Evolutionary conservation across 2,797 vertebrate species (phyloP), one percentile per base, ranked within the genome.

Genomic region (Paramormyrops hopkinsi): DNA sequence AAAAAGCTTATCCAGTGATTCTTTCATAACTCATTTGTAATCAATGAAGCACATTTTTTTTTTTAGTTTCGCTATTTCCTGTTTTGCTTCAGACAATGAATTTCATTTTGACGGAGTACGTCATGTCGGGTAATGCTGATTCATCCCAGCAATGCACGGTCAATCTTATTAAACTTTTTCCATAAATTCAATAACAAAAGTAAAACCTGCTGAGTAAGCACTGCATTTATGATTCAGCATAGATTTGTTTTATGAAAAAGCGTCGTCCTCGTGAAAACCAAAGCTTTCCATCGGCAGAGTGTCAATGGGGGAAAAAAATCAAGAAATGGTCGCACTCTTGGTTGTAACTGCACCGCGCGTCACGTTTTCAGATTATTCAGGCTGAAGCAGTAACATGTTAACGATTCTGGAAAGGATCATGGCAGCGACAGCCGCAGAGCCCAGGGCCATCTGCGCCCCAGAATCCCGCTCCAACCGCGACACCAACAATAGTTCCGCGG

Each of bases 231-330:
- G 65, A 69, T 89, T 86, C 48, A 73, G 90, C 90, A 90, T 87
- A 76, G 87, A 89, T 73, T 44, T 91, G 87, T 92, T 92, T 92
- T 88, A 91, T 91, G 62, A 89, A 73, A 83, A 86, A 73, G 59
- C 17, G 90, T 90, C 87, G 89, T 88, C 87, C 83, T 54, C 50
- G n/a, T 3, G 51, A 88, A 88, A 29, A 56, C 87, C 91, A 90
- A 59, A 91, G 90, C 37, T 90, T 91, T 92, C 88, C 92, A 83
- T 90, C 90, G 88, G 73, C 83, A 89, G 88, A 89, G 88, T 87
- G 84, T 85, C 79, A 87, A 2, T 62, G 2, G n/a, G 46, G 76
- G 25, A 22, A n/a, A 22, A 25, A 87, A 44, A 90, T 88, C 88
- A 41, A 79, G 37, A 84, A 84, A 53, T 29, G 90, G 90, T 90